A percentile compares a stretch with the other conserved stretches of the same genome.
phyloP scores from a whole-genome alignment of 2,888 invertebrate species.

The Drosophila subquinaria region DNA sequence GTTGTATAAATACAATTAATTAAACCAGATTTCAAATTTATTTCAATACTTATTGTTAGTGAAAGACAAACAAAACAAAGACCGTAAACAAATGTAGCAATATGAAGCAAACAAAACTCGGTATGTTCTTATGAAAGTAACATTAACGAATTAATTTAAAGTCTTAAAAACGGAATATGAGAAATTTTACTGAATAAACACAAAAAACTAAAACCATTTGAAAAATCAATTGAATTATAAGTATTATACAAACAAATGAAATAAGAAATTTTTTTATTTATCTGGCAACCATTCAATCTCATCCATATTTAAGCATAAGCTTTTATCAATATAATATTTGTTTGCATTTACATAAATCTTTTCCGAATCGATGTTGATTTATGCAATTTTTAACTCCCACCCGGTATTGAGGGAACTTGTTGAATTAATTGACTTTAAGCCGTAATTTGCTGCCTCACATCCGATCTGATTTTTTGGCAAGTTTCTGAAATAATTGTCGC shows the following conservation, averaged over 20 bases:
- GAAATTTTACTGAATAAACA: constrained; percentile 79
- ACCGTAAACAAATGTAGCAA: constrained; percentile 69
- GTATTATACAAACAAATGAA: constrained; percentile 17
- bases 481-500: constrained; percentile 12
- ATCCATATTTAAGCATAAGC: constrained; percentile 27
- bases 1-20: constrained; percentile 75
- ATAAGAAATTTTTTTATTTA: constrained; percentile 15
- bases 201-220: constrained; percentile 19
- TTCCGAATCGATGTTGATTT: constrained; percentile 19
- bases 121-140: constrained; percentile 81
- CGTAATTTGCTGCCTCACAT: constrained; percentile 8
- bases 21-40: constrained; percentile 61
- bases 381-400: constrained; percentile 32
- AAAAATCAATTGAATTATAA: constrained; percentile 26
- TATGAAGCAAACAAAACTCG: constrained; percentile 76
- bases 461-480: constrained; percentile 22
- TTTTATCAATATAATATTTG: background rate
- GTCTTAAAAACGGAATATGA: constrained; percentile 79
- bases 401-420: constrained; percentile 3
- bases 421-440: background rate
- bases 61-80: constrained; percentile 42
- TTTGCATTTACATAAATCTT: constrained; percentile 34
- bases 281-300: background rate
- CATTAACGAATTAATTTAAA: constrained; percentile 82
- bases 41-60: constrained; percentile 54